Evolutionary conservation across 2,113 vertebrate species (phyloP).

Genomic region (Centropus unirufus): DNA sequence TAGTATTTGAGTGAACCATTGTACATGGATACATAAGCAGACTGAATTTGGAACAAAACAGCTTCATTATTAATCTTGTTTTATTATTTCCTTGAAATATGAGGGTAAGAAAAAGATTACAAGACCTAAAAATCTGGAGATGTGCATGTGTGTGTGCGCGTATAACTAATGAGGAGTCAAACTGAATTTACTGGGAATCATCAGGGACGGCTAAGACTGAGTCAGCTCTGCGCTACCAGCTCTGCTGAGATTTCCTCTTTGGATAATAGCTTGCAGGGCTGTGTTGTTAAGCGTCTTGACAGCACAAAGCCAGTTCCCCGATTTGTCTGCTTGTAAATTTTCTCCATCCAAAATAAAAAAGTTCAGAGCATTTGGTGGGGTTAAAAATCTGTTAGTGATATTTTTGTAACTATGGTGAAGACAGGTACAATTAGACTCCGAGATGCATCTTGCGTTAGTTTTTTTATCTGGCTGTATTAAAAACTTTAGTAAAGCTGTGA

Average conservation of each 20-base stretch:
- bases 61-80: background rate
- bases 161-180: background rate
- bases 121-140: background rate
- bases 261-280: background rate
- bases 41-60: background rate
- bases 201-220: background rate
- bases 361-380: background rate
- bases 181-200: background rate
- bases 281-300: background rate
- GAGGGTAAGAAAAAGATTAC: background rate
- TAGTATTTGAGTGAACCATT: background rate
- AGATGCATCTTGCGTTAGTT: background rate
- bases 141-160: background rate
- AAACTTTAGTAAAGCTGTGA: background rate
- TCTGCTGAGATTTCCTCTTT: background rate
- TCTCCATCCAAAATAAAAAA: background rate
- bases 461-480: background rate
- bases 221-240: background rate
- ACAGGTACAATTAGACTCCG: background rate
- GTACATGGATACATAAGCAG: background rate
- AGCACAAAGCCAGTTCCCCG: background rate
- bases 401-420: background rate
- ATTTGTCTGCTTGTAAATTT: background rate
- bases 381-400: background rate
- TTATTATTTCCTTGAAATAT: background rate